A percentile compares a stretch with the other conserved stretches of the same genome.
phyloP scores from a whole-genome alignment of 2,113 vertebrate genomes.

The Bos taurus region ARS-UCD2.0 NC_037340.1:69900001-69900500 shows the following conservation, averaged over 20 bases:
- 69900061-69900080: neutral
- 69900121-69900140: neutral
- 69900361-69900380: neutral
- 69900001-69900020: neutral
- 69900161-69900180: neutral
- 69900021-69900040: neutral
- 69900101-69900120: neutral
- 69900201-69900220: neutral
- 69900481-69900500: neutral
- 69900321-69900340: neutral
- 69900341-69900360: neutral
- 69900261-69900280: neutral
- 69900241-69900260: neutral
- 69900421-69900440: neutral
- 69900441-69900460: neutral
- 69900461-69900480: slow-evolving; percentile 17
- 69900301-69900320: neutral
- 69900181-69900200: neutral
- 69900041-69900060: neutral
- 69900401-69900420: neutral
- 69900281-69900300: neutral
- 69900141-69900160: neutral
- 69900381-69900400: neutral
- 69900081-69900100: neutral
- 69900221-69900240: neutral